Percentiles rank a stretch among this genome's conserved stretches.
phyloP scores from a whole-genome alignment of 2,797 vertebrate genomes.

The Enteromius unitaeniatus region DNA sequence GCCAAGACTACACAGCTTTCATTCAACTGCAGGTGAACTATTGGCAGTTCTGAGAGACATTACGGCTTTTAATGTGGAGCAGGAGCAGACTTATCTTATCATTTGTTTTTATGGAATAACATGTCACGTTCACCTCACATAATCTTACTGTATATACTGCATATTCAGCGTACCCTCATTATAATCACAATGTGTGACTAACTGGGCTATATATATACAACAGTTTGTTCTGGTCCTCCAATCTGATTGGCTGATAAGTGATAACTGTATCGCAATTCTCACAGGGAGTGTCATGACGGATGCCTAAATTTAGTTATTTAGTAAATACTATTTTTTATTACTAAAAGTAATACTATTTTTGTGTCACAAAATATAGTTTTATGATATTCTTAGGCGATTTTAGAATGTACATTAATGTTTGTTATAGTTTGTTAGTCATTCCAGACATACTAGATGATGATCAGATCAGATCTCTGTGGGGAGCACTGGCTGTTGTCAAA shows the following conservation, averaged over 20 bases:
- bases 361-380: too few species aligned
- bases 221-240: neutral
- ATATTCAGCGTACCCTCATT: neutral
- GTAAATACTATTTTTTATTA: too few species aligned
- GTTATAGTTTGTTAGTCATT: too few species aligned
- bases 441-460: too few species aligned
- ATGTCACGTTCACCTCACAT: neutral
- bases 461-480: too few species aligned
- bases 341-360: too few species aligned
- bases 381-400: neutral
- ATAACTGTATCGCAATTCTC: neutral
- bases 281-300: too few species aligned
- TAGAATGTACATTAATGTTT: neutral
- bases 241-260: neutral
- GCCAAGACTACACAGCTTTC: neutral
- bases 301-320: neutral
- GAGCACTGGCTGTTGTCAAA: too few species aligned
- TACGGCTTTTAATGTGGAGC: neutral
- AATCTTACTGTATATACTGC: neutral
- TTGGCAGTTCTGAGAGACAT: conserved; percentile 9
- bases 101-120: conserved; percentile 15
- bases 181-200: neutral
- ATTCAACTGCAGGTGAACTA: neutral
- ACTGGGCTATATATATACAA: neutral
- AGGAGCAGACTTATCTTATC: conserved; percentile 9